Evolutionary conservation across 2,113 vertebrate species (phyloP).

Genomic region (Progne subis): DNA sequence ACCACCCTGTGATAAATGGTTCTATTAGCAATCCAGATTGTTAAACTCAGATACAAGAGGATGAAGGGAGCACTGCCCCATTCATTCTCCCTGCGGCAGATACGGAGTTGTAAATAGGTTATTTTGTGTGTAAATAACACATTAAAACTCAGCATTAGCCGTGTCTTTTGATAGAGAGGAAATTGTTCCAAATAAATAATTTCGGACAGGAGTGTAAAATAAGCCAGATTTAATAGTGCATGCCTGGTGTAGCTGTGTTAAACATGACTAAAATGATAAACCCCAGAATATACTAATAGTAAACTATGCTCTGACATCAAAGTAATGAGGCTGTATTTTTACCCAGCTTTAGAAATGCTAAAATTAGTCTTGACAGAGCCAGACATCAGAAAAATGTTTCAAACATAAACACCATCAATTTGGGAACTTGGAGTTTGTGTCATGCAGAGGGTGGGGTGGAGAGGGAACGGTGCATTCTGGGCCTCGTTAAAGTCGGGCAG

Average conservation of each 20-base stretch:
- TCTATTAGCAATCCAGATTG: conserved; percentile 99
- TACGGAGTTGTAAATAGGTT: conserved; percentile 90
- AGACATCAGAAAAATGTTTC: conserved; percentile 78
- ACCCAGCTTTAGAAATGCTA: conserved; percentile 79
- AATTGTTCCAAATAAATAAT: conserved; percentile 97
- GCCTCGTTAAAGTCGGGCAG: conserved; percentile 32
- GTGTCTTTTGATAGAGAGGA: conserved; percentile 89
- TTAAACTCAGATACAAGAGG: conserved; percentile 94
- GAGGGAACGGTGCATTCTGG: conserved; percentile 19
- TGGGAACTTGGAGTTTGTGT: conserved; percentile 56
- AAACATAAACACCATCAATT: conserved; percentile 75
- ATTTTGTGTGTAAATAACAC: conserved; percentile 99
- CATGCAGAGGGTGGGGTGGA: not conserved
- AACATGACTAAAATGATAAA: conserved; percentile 92
- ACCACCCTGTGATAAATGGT: conserved; percentile 93
- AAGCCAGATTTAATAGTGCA: conserved; percentile 83
- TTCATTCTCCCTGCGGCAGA: conserved; percentile 85
- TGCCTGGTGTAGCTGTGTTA: conserved; percentile 83
- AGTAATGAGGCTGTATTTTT: conserved; percentile 86
- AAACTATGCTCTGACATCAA: conserved; percentile 85
- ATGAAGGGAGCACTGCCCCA: conserved; percentile 83
- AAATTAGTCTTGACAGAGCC: conserved; percentile 82
- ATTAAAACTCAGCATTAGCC: conserved; percentile 97
- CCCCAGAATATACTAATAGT: conserved; percentile 81
- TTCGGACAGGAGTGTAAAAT: conserved; percentile 90